Evolutionary conservation across 1,140 invertebrate genomes (phyloP), one percentile per base, ranked within the genome.

Genomic region (Sesamia nonagrioides): DNA sequence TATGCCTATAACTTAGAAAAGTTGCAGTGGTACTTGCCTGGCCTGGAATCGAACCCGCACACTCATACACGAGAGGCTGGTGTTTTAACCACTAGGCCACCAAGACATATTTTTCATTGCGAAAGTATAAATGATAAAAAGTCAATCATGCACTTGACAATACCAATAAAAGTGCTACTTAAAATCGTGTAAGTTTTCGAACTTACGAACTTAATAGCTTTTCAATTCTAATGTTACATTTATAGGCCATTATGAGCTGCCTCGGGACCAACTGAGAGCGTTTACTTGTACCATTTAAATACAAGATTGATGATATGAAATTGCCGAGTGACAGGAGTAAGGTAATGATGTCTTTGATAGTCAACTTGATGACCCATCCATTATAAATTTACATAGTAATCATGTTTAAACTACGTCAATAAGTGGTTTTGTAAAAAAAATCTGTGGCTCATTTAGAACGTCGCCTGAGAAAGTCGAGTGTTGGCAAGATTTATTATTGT

Each of bases 221-320:
- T 21, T 78, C 56, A 42, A 61, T 63, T 80, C 50, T 87, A 87
- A 84, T 77, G 71, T 77, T 61, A 69, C 80, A 82, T 88, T 89
- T 89, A 89, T 86, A 83, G 84, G 58, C 83, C 69, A 88, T 83
- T 85, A 79, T 60, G 7, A 13, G 17, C 11, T 15, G 18, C 72
- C 66, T 74, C 40, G 68, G 35, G 69, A 56, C 63, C 37, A 21
- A 77, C 83, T 90, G 89, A 92, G 81, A 91, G 89, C 88, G 82
- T 92, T 92, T 92, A 82, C 91, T 87, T 90, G 89, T 90, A 90
- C 79, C 87, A 88, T 92, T 91, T 91, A 87, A 89, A 84, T 84
- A 77, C 77, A 91, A 91, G 91, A 91, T 91, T 89, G 90, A 92
- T 93, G 90, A 85, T 84, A 84, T 84, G 80, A 88, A 87, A 88